Conservation (phyloP, 2,113 vertebrate genomes). For the Sceloporus tristichus region DNA sequence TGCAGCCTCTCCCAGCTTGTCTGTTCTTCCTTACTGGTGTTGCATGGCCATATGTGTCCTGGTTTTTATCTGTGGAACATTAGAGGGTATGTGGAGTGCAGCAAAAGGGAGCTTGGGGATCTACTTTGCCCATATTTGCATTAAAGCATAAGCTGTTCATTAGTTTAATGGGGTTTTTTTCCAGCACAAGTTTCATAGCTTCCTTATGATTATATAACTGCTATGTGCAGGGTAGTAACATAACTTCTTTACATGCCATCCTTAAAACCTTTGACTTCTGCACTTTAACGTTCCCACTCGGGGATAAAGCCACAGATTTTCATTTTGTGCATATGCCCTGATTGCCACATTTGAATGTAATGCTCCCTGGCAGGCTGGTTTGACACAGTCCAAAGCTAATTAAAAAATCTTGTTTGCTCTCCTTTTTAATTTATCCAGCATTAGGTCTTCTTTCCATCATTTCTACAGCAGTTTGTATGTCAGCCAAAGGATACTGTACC, state of each 20-base stretch:
- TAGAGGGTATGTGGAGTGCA: no score
- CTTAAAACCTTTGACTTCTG: not conserved
- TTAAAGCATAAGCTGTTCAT: not conserved
- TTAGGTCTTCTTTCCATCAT: not conserved
- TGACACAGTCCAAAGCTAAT: conserved; percentile 20
- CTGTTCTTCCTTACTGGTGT: not conserved
- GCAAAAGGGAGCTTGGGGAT: no score
- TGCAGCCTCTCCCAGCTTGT: no score
- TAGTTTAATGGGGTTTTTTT: no score
- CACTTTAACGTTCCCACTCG: not conserved
- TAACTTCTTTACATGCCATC: not conserved
- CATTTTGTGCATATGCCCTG: not conserved
- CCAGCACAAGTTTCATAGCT: not conserved
- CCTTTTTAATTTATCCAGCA: not conserved
- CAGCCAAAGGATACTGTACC: not conserved
- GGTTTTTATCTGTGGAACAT: not conserved
- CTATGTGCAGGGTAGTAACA: not conserved
- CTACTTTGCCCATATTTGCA: no score
- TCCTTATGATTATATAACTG: conserved; percentile 3
- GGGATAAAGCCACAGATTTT: not conserved
- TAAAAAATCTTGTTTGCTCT: conserved; percentile 28
- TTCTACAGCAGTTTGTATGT: not conserved
- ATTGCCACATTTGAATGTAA: not conserved
- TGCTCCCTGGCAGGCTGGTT: conserved; percentile 26
- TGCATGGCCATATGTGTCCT: not conserved